Evolutionary conservation across 1,140 invertebrate species (phyloP), one percentile per base, ranked within the genome.

Genomic region (Caerostris extrusa): DNA sequence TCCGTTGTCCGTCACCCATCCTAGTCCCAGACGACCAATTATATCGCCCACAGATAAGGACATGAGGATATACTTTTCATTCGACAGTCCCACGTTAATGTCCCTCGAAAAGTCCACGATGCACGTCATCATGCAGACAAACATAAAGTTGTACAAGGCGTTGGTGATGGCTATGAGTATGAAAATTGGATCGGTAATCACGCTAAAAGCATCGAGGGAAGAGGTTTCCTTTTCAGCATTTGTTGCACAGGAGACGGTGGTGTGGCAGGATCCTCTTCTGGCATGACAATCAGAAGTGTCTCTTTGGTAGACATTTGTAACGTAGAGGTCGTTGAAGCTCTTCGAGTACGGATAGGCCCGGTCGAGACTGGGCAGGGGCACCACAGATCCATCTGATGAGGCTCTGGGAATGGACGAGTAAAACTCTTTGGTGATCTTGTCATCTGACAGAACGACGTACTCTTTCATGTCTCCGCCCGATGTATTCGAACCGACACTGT

Each of bases 71-170:
- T 61, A 93, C 34, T 93, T 88, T 19, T 89, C 92, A 19, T 89
- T 81, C 4, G 69, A 71, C 14, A 14, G 4, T 3, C 69, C 69
- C 17, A 93, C 64, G 34, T 67, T 19, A 19, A 88, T 7, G 55
- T 93, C 92, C 34, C 71, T 61, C 3, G 92, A 69, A 5, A 93
- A 93, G n/a, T 93, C 92, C 53, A 89, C 92, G 7, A 93, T 88
- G 5, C 89, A 71, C 0, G 92, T 89, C 6, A 93, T 19, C 69
- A 93, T 81, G 56, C 67, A 89, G 8, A 93, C 58, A 57, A 89
- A 89, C 7, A 50, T 93, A 34, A 71, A 88, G n/a, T 12, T 55
- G 57, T 89, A 93, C n/a, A 89, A 56, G 14, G 92, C 67, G 34
- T 81, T 93, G 56, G 86, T 93, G 50, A 88, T 60, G 4, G 85